Evolutionary conservation across 1,140 invertebrate species (phyloP), one percentile per base, ranked within the genome.

Genomic region (Drosophila bifasciata): DNA sequence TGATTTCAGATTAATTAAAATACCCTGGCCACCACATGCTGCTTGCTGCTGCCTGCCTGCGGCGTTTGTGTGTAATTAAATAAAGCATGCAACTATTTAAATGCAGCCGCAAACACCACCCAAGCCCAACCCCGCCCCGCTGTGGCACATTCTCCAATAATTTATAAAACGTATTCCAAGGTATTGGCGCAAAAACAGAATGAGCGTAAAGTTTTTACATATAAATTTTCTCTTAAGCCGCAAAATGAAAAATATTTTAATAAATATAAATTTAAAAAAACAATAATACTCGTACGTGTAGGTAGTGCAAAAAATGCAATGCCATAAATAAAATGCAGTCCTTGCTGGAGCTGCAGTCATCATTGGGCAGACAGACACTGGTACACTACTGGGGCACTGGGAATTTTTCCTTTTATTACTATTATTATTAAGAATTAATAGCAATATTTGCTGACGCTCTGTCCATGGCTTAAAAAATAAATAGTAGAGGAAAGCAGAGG

Each of bases 401-500:
- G 56, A 32, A 43, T 17, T 50, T 50, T 41, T 6, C n/a, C 49
- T 58, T 41, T 21, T 73, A 41, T 41, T 74, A 73, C 73, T 70
- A 48, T 67, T 76, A 68, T 74, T 85, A 66, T 80, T 86, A 73
- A 77, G 79, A 70, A 85, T 86, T 86, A 85, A 85, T 85, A 85
- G 66, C 76, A 76, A 84, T 67, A 85, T 83, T 84, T 84, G 56
- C 73, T 79, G 69, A 56, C 13, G 67, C 32, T 41, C 48, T 40
- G 43, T 2, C 23, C 21, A 36, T 58, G 76, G 43, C 48, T 66
- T 64, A 61, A 75, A 71, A 55, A 52, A 57, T 41, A 36, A 55
- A 50, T n/a, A n/a, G n/a, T n/a, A n/a, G n/a, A n/a, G n/a, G n/a
- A n/a, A n/a, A n/a, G 60, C 74, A 60, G 48, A n/a, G 53, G 48